phyloP scores from a whole-genome alignment of 2,888 invertebrate genomes.

The Labia minor region DNA sequence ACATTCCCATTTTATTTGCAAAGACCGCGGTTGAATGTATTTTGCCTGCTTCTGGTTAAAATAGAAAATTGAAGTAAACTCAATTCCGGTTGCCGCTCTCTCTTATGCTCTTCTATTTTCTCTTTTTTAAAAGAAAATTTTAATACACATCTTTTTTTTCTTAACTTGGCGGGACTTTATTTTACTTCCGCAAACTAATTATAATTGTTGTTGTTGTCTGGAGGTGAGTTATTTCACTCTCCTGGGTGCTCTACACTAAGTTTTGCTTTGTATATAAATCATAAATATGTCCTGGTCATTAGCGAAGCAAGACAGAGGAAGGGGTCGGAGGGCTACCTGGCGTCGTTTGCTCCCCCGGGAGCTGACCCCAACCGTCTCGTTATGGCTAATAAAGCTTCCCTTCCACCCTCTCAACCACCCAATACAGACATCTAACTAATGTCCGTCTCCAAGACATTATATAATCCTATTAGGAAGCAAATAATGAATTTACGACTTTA shows the following conservation, averaged over 20 bases:
- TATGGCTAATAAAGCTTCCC: background rate
- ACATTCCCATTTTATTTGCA: background rate
- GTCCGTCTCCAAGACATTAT: background rate
- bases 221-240: background rate
- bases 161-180: background rate
- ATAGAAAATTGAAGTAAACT: slow-evolving; percentile 5
- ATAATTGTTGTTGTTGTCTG: background rate
- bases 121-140: no score
- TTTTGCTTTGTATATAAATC: background rate
- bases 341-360: background rate
- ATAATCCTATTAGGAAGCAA: background rate
- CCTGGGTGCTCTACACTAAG: background rate
- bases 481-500: background rate
- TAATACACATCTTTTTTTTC: no score
- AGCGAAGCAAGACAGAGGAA: background rate
- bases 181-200: background rate
- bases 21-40: background rate
- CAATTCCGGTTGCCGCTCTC: background rate
- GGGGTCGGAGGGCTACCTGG: background rate
- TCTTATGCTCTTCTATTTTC: no score
- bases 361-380: slow-evolving; percentile 1
- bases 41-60: background rate
- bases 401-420: background rate
- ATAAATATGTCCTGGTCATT: background rate
- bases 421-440: no score